Evolutionary conservation across 1,140 invertebrate genomes (phyloP), one percentile per base, ranked within the genome.

Genomic region (Drosophila yakuba): DNA sequence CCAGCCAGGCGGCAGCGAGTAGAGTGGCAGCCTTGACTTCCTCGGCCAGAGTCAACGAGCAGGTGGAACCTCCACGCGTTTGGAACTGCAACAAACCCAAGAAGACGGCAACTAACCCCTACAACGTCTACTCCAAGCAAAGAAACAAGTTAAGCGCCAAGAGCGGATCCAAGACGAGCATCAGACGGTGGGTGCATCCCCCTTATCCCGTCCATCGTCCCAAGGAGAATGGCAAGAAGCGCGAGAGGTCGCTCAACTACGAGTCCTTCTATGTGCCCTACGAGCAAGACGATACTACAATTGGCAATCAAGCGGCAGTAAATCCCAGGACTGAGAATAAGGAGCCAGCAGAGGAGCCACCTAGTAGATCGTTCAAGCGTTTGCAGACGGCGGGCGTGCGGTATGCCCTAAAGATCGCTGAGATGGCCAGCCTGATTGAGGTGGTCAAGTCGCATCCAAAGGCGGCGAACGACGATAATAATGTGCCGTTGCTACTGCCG

Each of bases 11-110:
- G 23, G 6, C 45, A n/a, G 23, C 7, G 7, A 48, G 14, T 5
- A 32, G 2, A 32, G 8, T 7, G 10, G 8, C 32, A 8, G 8
- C 7, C 32, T 4, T 1, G 4, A n/a, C 2, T 25, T 2, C 6
- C 6, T 7, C 12, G 45, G 14, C 14, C 12, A 25, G 7, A 25
- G 23, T 12, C 44, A 2, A 2, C 4, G 20, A 20, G 4, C 17
- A 11, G 3, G 44, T 2, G 47, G 11, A 23, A 12, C 1, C 48
- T 10, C 0, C n/a, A 10, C 48, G 28, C 48, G 25, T 51, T 8
- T 51, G 48, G 48, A 51, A 51, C 48, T 17, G 28, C 8, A 51
- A 51, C 48, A 51, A 51, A 8, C 48, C 48, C 3, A 51, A 35
- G 28, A 51, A 51, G 4, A n/a, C 10, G 2, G 10, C n/a, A 0